These are phyloP conservation scores for Perithous albicinctus DNA, from an alignment of 2,888 invertebrate genomes.

Conservation along the genomic window DNA sequence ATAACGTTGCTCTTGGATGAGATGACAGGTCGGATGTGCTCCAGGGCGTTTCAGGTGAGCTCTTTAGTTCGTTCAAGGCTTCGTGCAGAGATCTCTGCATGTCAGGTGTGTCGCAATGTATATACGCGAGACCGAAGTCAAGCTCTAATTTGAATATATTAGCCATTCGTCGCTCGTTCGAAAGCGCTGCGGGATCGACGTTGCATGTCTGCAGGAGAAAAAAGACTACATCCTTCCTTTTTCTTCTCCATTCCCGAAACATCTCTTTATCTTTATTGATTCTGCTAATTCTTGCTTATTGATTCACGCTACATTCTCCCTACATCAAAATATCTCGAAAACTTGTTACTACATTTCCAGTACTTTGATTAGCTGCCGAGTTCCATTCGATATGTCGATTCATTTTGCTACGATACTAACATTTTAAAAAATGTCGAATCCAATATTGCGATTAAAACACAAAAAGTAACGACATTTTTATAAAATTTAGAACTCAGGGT, in stretches of 20 bases:
- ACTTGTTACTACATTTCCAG: neutral
- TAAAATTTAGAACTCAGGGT: too few species aligned
- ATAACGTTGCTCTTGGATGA: slow-evolving; percentile 9
- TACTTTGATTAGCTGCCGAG: neutral
- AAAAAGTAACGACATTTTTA: too few species aligned
- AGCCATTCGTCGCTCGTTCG: slow-evolving; percentile 56
- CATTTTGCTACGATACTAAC: neutral
- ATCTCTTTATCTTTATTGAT: slow-evolving; percentile 17
- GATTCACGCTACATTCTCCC: neutral
- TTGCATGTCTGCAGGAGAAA: slow-evolving; percentile 18
- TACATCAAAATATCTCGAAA: neutral
- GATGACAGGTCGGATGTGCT: slow-evolving; percentile 57
- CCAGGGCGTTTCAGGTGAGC: slow-evolving; percentile 48
- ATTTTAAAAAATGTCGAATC: too few species aligned
- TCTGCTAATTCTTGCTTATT: slow-evolving; percentile 5
- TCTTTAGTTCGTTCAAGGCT: slow-evolving; percentile 5
- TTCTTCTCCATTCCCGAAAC: neutral
- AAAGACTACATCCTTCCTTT: slow-evolving; percentile 30
- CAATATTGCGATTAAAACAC: too few species aligned
- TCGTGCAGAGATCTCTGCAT: slow-evolving; percentile 23
- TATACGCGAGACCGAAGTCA: slow-evolving; percentile 25
- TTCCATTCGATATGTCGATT: neutral
- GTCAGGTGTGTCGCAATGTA: slow-evolving; percentile 41
- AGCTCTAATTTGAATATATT: slow-evolving; percentile 65
- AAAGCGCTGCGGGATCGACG: slow-evolving; percentile 23